Conservation (phyloP, 2,113 vertebrate genomes). For the Gobiocypris rarus region DNA sequence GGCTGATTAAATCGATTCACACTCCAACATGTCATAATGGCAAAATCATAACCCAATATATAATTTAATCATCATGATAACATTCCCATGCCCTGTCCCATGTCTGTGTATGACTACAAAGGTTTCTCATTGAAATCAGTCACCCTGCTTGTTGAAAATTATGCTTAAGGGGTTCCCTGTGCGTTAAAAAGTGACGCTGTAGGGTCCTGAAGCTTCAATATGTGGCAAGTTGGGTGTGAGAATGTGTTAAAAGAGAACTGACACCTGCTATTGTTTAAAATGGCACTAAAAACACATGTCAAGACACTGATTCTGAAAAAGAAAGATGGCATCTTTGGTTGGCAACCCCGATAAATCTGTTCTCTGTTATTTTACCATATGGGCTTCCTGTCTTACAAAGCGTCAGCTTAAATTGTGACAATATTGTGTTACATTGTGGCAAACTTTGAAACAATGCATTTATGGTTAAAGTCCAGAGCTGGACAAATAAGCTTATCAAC, state of each 20-base stretch:
- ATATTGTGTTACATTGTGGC: neutral
- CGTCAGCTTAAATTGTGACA: conserved; percentile 3
- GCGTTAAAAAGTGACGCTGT: too few relatives aligned
- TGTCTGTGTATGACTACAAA: too few relatives aligned
- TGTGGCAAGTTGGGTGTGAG: too few relatives aligned
- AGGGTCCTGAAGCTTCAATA: too few relatives aligned
- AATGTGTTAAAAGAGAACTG: neutral
- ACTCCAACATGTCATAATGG: too few relatives aligned
- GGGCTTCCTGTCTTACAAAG: neutral
- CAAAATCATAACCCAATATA: too few relatives aligned
- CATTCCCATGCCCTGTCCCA: too few relatives aligned
- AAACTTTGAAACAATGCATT: neutral
- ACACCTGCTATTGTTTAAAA: conserved; percentile 47
- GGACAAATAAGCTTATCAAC: neutral
- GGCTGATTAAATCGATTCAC: too few relatives aligned
- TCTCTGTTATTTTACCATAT: neutral
- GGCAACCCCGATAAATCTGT: conserved; percentile 47
- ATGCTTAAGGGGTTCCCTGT: too few relatives aligned
- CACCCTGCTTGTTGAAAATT: too few relatives aligned
- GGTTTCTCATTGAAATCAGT: too few relatives aligned
- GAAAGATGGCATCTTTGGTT: conserved; percentile 53
- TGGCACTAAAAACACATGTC: conserved; percentile 11
- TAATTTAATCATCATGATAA: too few relatives aligned
- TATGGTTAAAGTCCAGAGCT: neutral
- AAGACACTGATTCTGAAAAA: neutral